These are phyloP conservation scores for Drosophila malerkotliana DNA, from an alignment of 1,140 invertebrate genomes.

Conservation along the genomic window DNA sequence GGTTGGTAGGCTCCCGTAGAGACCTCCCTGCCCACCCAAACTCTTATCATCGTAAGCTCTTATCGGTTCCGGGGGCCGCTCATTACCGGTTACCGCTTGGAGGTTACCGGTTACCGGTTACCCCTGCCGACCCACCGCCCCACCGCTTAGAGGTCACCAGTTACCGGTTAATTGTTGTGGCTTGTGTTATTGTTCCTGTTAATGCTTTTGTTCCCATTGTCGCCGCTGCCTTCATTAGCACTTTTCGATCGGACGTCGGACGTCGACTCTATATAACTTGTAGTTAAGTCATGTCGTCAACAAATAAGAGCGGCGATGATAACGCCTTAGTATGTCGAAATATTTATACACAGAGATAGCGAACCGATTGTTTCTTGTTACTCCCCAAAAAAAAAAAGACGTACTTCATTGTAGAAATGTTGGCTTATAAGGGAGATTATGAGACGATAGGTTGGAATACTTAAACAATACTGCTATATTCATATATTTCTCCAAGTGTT, in stretches of 20 bases:
- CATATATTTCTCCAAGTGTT: constrained; percentile 13
- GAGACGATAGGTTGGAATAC: neutral
- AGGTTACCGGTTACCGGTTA: neutral
- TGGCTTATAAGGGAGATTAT: neutral
- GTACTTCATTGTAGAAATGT: neutral
- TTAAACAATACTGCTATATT: neutral
- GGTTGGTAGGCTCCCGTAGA: no score
- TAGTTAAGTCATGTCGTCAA: constrained; percentile 47
- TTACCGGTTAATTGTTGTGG: neutral
- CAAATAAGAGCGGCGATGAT: constrained; percentile 38
- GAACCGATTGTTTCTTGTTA: neutral
- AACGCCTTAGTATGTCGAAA: constrained; percentile 44
- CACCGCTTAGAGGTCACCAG: neutral
- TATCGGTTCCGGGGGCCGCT: no score
- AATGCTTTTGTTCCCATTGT: constrained; percentile 9
- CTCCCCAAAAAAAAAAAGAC: constrained; percentile 3
- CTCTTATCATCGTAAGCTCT: neutral
- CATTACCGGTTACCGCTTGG: neutral
- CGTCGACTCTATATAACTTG: constrained; percentile 20
- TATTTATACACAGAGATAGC: constrained; percentile 44
- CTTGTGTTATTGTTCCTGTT: constrained; percentile 4
- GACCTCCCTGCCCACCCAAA: neutral
- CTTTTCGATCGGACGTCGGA: constrained; percentile 8
- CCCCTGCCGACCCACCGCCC: no score
- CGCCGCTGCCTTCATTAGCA: constrained; percentile 33